Percentiles rank a stretch among this genome's conserved stretches.
Conservation (phyloP, 2,888 invertebrate species). For the Peribatodes rhomboidaria region DNA sequence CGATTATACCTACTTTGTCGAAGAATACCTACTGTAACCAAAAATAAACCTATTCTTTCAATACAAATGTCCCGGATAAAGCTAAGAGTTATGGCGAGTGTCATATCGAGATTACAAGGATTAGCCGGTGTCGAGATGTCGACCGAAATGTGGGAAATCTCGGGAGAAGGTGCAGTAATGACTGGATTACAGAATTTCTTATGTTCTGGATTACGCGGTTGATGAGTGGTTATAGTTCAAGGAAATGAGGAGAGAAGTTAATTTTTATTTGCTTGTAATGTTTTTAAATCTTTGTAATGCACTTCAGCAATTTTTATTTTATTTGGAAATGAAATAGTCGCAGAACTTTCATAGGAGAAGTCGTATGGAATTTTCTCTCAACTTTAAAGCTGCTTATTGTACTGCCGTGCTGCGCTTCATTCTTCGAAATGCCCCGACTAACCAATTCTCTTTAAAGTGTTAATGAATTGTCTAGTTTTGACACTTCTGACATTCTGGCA, state of each 20-base stretch:
- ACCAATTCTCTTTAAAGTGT: no score
- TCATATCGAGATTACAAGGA: constrained; percentile 40
- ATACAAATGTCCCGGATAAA: constrained; percentile 21
- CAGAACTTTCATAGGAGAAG: no score
- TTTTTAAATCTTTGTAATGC: neutral
- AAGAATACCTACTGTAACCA: constrained; percentile 5
- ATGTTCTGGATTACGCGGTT: constrained; percentile 20
- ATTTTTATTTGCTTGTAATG: no score
- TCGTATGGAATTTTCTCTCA: no score
- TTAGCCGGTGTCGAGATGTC: constrained; percentile 35
- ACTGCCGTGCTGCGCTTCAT: no score
- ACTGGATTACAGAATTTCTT: constrained; percentile 20
- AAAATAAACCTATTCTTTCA: neutral
- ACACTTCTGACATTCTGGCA: no score
- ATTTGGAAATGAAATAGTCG: no score
- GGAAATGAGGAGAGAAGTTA: neutral
- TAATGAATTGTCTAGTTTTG: no score
- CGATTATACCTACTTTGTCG: neutral
- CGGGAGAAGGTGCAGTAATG: constrained; percentile 11
- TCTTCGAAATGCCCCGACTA: no score
- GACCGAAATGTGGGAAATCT: constrained; percentile 26
- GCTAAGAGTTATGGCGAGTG: constrained; percentile 41
- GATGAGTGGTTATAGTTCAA: constrained; percentile 14
- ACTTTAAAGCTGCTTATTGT: no score
- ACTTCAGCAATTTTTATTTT: no score